phyloP scores from a whole-genome alignment of 2,113 vertebrate genomes.

The Leucosticte australis region DNA sequence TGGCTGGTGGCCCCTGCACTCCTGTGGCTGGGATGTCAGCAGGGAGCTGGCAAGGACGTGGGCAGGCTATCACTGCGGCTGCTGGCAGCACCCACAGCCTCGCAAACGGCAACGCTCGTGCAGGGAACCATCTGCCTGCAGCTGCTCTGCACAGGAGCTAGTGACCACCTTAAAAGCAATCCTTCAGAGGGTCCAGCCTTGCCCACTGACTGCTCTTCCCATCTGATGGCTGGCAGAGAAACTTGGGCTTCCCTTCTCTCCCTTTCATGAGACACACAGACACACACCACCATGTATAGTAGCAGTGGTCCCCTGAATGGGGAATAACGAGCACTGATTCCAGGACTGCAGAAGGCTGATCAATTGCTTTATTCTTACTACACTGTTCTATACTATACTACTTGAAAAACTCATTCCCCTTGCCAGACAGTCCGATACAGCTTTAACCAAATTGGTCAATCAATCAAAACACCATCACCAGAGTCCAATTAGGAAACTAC shows the following conservation, averaged over 20 bases:
- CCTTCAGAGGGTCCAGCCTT: not conserved
- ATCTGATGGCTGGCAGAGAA: not conserved
- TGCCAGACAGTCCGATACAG: too few species aligned
- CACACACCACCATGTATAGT: fast-evolving
- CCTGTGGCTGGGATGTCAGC: not conserved
- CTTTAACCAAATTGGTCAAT: too few species aligned
- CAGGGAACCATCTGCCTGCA: not conserved
- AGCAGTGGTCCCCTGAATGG: too few species aligned
- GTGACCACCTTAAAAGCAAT: not conserved
- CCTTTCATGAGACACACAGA: not conserved
- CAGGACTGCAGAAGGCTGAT: too few species aligned
- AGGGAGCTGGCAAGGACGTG: fast-evolving
- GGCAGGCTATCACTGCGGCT: fast-evolving
- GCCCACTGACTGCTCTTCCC: not conserved
- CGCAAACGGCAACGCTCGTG: fast-evolving
- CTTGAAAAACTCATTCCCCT: too few species aligned
- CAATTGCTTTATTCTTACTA: too few species aligned
- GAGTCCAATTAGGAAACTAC: too few species aligned
- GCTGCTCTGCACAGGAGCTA: fast-evolving
- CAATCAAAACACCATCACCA: too few species aligned
- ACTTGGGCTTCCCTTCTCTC: not conserved
- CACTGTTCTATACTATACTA: too few species aligned
- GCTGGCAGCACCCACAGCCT: not conserved
- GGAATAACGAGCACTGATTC: too few species aligned
- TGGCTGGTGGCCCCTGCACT: not conserved